Conservation (phyloP, 64 coral and sea anemone species). For the Montipora efflorescens region DNA sequence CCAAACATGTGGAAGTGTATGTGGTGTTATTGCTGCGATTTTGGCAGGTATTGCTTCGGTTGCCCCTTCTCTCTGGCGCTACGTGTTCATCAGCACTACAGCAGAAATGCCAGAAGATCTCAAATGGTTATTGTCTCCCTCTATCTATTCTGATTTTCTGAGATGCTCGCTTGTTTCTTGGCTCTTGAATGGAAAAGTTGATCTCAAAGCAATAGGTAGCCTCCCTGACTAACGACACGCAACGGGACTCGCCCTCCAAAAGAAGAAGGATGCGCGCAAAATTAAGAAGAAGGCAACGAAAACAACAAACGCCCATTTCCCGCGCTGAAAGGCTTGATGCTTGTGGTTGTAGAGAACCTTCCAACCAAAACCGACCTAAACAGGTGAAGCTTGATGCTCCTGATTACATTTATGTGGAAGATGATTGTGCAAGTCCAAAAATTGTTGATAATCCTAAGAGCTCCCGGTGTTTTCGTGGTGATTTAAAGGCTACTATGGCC, state of each 20-base stretch:
- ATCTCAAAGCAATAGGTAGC: constrained; percentile 20
- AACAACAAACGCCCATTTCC: constrained; percentile 10
- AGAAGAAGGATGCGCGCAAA: constrained; percentile 1
- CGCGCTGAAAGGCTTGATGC: not conserved
- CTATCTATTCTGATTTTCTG: constrained; percentile 29
- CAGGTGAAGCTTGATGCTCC: not conserved
- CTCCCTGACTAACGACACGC: not conserved
- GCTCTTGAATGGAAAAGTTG: constrained; percentile 27
- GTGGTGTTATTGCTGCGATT: constrained; percentile 51
- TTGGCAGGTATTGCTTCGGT: constrained; percentile 52
- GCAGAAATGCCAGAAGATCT: not conserved
- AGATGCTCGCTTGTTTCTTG: constrained; percentile 32
- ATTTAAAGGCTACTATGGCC: constrained; percentile 6
- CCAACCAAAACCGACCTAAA: constrained; percentile 4
- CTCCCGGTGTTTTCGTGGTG: not conserved
- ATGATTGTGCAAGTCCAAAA: constrained; percentile 12
- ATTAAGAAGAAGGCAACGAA: constrained; percentile 24
- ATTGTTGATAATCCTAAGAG: constrained; percentile 9
- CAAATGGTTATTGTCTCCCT: constrained; percentile 40
- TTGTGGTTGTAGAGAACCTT: constrained; percentile 9
- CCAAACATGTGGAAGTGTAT: constrained; percentile 60
- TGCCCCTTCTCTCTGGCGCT: constrained; percentile 28
- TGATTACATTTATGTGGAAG: constrained; percentile 12
- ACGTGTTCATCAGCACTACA: constrained; percentile 1
- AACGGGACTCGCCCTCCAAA: not conserved